These are phyloP conservation scores for Ceyx erithaca DNA, from an alignment of 2,797 vertebrate genomes.

Conservation along the genomic window DNA sequence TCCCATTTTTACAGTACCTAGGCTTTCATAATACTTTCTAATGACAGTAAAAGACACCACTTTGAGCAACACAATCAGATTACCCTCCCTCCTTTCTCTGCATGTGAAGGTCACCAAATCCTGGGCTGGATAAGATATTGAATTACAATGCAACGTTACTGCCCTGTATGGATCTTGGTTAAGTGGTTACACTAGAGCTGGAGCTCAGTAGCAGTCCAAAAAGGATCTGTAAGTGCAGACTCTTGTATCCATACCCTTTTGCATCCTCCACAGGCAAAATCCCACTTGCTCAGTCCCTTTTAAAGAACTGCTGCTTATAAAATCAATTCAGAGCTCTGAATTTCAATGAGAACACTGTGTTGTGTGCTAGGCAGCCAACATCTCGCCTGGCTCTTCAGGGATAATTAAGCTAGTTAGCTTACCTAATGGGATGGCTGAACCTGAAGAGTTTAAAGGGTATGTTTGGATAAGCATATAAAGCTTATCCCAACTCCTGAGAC, in stretches of 20 bases:
- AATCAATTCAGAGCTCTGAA: neutral
- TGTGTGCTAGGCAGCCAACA: neutral
- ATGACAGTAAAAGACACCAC: neutral
- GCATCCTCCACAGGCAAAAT: neutral
- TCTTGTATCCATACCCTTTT: neutral
- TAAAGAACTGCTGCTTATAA: neutral
- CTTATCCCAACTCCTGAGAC: neutral
- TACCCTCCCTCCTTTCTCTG: neutral
- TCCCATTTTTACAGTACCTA: neutral
- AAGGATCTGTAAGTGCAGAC: neutral
- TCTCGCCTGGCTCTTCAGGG: neutral
- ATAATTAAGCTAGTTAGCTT: neutral
- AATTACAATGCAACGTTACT: neutral
- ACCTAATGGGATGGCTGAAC: neutral
- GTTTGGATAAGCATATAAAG: neutral
- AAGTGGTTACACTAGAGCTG: neutral
- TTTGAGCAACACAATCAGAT: neutral
- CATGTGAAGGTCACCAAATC: neutral
- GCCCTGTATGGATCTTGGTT: neutral
- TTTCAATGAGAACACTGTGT: neutral
- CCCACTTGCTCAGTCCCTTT: accelerated
- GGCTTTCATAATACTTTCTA: neutral
- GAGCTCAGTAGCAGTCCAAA: neutral
- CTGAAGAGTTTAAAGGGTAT: neutral
- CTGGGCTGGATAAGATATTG: neutral